These are phyloP conservation scores for Brachycybe producta DNA, from an alignment of 2,888 invertebrate species.

Conservation along the genomic window DNA sequence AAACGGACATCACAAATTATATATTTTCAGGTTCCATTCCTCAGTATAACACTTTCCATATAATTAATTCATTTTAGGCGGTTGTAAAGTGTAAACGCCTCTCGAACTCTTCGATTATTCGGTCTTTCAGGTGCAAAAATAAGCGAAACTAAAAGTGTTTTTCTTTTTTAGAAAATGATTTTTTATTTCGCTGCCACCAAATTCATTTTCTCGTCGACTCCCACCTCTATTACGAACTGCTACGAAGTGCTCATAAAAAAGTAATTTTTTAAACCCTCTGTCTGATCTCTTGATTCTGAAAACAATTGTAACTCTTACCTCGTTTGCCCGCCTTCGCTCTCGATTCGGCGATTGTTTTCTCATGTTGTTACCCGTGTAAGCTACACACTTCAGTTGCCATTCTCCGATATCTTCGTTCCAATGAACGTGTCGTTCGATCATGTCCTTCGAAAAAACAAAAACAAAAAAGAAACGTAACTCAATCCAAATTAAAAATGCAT, in stretches of 20 bases:
- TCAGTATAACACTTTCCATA: no score
- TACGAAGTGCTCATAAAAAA: not conserved
- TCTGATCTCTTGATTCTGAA: not conserved
- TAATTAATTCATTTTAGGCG: no score
- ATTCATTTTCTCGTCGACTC: no score
- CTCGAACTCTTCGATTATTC: no score
- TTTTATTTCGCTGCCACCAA: no score
- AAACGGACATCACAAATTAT: no score
- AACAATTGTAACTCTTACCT: conserved; percentile 21
- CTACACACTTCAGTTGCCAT: conserved; percentile 95
- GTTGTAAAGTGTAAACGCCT: no score
- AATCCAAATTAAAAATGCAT: not conserved
- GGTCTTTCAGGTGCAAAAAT: no score
- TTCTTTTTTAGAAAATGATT: no score
- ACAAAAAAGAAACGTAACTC: not conserved
- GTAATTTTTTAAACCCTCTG: not conserved
- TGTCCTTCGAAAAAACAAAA: conserved; percentile 42
- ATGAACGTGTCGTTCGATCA: conserved; percentile 79
- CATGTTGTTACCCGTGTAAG: conserved; percentile 99
- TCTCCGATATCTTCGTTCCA: conserved; percentile 99
- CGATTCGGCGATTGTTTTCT: conserved; percentile 44
- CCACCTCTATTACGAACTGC: no score
- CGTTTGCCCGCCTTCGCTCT: conserved; percentile 33
- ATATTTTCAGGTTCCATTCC: no score
- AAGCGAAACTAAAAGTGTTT: no score